Conservation (phyloP, 2,113 vertebrate species). For the Chloropsis cyanopogon region DNA sequence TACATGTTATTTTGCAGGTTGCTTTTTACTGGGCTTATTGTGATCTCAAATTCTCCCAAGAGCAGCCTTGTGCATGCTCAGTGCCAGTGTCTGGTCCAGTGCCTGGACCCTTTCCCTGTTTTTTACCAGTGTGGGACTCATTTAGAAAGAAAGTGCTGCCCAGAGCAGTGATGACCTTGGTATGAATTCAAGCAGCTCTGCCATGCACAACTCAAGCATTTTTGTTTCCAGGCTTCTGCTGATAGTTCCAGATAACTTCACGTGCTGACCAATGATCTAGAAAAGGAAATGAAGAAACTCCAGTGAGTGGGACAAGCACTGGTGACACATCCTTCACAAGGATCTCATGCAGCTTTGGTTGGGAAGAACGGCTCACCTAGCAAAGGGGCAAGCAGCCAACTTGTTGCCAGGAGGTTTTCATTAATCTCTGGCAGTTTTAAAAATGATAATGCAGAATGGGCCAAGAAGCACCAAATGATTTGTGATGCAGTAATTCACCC, state of each 20-base stretch:
- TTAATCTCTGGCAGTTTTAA: neutral
- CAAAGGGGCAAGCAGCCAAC: neutral
- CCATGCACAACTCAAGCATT: constrained; percentile 55
- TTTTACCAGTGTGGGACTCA: neutral
- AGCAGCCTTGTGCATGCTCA: neutral
- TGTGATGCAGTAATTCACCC: neutral
- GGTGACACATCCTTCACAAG: neutral
- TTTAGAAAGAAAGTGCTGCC: neutral
- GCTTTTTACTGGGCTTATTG: neutral
- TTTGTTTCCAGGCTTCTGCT: constrained; percentile 63
- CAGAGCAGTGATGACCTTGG: constrained; percentile 45
- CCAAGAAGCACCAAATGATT: neutral
- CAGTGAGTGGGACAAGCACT: neutral
- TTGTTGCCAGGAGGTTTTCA: neutral
- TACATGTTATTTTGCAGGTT: neutral
- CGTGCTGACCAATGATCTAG: constrained; percentile 68
- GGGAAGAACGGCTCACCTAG: neutral
- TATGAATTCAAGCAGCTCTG: constrained; percentile 66
- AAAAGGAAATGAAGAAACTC: neutral
- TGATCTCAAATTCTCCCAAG: neutral
- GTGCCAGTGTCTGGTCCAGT: neutral
- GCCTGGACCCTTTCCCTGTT: neutral
- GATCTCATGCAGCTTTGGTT: neutral
- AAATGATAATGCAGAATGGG: neutral
- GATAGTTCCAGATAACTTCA: constrained; percentile 56